These are phyloP conservation scores for Ophion slaviceki DNA, from an alignment of 2,888 invertebrate species.

Conservation along the genomic window DNA sequence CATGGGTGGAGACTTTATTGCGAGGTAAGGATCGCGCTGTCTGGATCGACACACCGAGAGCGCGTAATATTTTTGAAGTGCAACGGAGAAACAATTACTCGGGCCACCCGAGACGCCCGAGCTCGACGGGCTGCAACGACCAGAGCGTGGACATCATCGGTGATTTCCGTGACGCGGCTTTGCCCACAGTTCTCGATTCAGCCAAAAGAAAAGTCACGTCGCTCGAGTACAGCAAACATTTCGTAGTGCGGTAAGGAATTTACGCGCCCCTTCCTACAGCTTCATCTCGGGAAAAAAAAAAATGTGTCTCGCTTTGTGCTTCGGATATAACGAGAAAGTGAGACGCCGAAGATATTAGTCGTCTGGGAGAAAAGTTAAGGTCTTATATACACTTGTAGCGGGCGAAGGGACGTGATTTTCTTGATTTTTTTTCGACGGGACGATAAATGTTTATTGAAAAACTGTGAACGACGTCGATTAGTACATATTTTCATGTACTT, in stretches of 20 bases:
- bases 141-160: conserved; percentile 64
- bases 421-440: too few species aligned
- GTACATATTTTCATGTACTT: too few species aligned
- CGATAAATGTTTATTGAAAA: too few species aligned
- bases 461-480: too few species aligned
- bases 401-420: too few species aligned
- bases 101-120: conserved; percentile 22
- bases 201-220: conserved; percentile 71
- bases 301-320: background rate
- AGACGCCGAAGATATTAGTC: too few species aligned
- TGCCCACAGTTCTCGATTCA: conserved; percentile 73
- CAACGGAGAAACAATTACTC: conserved; percentile 37
- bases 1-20: conserved; percentile 75
- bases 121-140: background rate
- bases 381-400: too few species aligned
- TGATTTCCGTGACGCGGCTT: conserved; percentile 76
- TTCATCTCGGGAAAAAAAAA: background rate
- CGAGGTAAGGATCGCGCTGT: conserved; percentile 71
- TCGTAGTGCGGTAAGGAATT: conserved; percentile 74
- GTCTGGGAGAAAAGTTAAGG: too few species aligned
- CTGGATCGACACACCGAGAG: conserved; percentile 76
- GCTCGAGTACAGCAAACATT: conserved; percentile 73
- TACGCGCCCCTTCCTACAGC: conserved; percentile 10
- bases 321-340: too few species aligned
- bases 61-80: conserved; percentile 69